phyloP scores from a whole-genome alignment of 1,140 invertebrate species.

The Cydia strobilella region DNA sequence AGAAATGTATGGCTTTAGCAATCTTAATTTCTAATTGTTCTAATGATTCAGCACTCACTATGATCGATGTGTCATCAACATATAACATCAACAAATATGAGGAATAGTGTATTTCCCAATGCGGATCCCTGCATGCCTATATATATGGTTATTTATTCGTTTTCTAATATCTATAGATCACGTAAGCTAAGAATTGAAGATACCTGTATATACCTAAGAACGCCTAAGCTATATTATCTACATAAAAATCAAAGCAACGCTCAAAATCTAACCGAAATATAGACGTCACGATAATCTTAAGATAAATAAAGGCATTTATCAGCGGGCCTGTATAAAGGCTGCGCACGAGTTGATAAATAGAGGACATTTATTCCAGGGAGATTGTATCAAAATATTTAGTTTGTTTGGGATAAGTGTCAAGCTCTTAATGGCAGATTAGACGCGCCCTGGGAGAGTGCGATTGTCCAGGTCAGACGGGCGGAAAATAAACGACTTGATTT shows the following conservation, averaged over 20 bases:
- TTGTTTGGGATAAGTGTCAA: slow-evolving; percentile 67
- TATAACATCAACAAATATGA: no score
- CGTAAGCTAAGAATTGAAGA: no score
- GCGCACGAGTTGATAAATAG: slow-evolving; percentile 67
- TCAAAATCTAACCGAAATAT: slow-evolving; percentile 57
- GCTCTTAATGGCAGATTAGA: slow-evolving; percentile 54
- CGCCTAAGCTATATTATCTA: neutral
- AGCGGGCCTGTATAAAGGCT: slow-evolving; percentile 45
- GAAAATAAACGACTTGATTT: slow-evolving; percentile 3
- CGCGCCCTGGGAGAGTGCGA: slow-evolving; percentile 47
- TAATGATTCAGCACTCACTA: no score
- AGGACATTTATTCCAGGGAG: slow-evolving; percentile 67
- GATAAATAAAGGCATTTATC: slow-evolving; percentile 68
- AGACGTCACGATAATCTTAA: slow-evolving; percentile 65
- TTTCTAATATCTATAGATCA: no score
- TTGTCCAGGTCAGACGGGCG: slow-evolving; percentile 40
- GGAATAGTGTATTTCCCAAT: no score
- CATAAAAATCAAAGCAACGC: slow-evolving; percentile 37
- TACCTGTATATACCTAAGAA: no score
- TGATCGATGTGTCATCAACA: no score
- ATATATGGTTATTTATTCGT: no score
- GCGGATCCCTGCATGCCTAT: no score
- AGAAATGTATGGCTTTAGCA: no score
- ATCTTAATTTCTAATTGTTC: no score
- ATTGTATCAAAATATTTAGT: slow-evolving; percentile 78